phyloP scores from a whole-genome alignment of 2,113 vertebrate genomes.

The Odobenus rosmarus region DNA sequence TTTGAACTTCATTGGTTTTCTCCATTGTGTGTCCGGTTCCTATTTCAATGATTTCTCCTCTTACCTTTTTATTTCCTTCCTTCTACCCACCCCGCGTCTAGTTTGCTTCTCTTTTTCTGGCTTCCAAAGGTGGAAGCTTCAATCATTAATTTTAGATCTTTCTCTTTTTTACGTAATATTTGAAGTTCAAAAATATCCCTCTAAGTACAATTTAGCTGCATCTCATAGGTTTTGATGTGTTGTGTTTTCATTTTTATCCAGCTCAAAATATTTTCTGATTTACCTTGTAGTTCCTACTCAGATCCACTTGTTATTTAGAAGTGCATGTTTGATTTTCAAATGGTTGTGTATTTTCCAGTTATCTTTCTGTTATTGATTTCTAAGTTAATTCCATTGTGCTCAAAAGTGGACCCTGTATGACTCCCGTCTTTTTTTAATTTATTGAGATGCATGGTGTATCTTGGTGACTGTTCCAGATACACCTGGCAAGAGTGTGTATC shows the following conservation, averaged over 20 bases:
- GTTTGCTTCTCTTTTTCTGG: neutral
- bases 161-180: neutral
- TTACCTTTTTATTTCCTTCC: neutral
- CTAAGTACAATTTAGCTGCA: too few species aligned
- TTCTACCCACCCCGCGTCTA: neutral
- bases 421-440: neutral
- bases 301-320: neutral
- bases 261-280: neutral
- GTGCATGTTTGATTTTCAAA: neutral
- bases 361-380: neutral
- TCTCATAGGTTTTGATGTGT: neutral
- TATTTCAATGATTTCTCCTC: neutral
- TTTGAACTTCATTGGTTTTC: neutral
- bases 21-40: neutral
- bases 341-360: neutral
- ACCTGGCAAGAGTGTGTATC: neutral
- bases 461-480: rapidly evolving
- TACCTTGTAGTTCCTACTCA: neutral
- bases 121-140: neutral
- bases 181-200: neutral
- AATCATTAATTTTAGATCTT: neutral
- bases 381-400: neutral
- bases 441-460: neutral
- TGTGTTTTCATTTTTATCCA: neutral
- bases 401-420: neutral